phyloP scores from a whole-genome alignment of 2,888 invertebrate genomes.

The Xestobium rufovillosum region DNA sequence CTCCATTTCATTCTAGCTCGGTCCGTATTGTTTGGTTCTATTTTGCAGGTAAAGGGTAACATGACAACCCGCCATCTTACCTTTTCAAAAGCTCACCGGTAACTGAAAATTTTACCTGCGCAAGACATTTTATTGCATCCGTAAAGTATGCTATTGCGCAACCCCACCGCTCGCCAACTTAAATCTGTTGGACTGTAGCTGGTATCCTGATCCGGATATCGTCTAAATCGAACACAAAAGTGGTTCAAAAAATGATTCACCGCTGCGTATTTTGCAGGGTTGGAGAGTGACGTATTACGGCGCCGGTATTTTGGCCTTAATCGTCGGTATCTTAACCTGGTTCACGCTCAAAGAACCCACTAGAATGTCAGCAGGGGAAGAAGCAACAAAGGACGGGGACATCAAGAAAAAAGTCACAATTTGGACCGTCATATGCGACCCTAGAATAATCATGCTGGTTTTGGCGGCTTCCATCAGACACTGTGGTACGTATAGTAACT shows the following conservation, averaged over 20 bases:
- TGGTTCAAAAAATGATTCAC: background rate
- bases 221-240: background rate
- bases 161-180: too few species aligned
- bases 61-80: background rate
- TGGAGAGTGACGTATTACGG: slow-evolving; percentile 81
- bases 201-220: background rate
- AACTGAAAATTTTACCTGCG: too few species aligned
- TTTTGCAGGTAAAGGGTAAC: too few species aligned
- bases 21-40: too few species aligned
- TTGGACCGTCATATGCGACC: slow-evolving; percentile 71
- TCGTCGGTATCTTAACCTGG: slow-evolving; percentile 64
- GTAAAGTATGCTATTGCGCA: too few species aligned
- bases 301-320: slow-evolving; percentile 66
- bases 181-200: too few species aligned
- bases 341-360: slow-evolving; percentile 70
- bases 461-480: slow-evolving; percentile 84
- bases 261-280: slow-evolving; percentile 46
- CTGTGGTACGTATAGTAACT: slow-evolving; percentile 53
- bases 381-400: slow-evolving; percentile 29
- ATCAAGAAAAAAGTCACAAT: slow-evolving; percentile 50
- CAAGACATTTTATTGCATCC: too few species aligned
- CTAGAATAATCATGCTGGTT: slow-evolving; percentile 70
- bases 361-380: slow-evolving; percentile 66
- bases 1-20: too few species aligned
- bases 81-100: too few species aligned